Conservation (phyloP, 1,140 invertebrate species). For the Sarcophaga bullata region DNA sequence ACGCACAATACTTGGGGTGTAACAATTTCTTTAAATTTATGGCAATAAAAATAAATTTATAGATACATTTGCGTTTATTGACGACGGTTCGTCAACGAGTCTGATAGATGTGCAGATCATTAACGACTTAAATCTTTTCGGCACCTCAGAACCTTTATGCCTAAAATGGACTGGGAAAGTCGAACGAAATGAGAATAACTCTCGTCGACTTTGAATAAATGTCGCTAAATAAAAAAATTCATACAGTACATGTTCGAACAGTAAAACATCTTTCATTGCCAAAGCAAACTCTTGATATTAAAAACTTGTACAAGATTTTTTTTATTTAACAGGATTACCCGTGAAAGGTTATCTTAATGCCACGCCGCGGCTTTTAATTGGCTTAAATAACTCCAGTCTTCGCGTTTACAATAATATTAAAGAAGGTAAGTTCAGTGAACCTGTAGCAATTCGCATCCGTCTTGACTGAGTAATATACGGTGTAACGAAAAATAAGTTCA, state of each 20-base stretch:
- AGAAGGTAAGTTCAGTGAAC: slow-evolving; percentile 28
- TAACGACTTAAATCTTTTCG: neutral
- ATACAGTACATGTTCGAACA: neutral
- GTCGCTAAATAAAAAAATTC: neutral
- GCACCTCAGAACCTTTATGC: neutral
- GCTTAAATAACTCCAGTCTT: slow-evolving; percentile 13
- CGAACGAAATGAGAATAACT: slow-evolving; percentile 18
- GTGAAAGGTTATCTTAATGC: neutral
- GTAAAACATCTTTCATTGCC: slow-evolving; percentile 28
- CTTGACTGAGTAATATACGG: neutral
- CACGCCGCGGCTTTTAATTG: slow-evolving; percentile 35
- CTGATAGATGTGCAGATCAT: slow-evolving; percentile 22
- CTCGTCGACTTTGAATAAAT: neutral
- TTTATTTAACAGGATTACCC: slow-evolving; percentile 3
- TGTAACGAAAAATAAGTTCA: neutral
- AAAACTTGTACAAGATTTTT: neutral
- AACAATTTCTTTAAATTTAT: slow-evolving; percentile 28
- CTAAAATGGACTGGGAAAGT: neutral
- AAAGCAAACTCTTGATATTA: slow-evolving; percentile 27
- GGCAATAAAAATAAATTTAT: slow-evolving; percentile 1
- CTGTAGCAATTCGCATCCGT: neutral
- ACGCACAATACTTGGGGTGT: neutral
- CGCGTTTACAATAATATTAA: neutral
- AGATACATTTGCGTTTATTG: slow-evolving; percentile 31
- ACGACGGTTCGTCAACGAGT: slow-evolving; percentile 22